Evolutionary conservation across 92 coral and sea anemone species (phyloP).

Genomic region (Zoanthus solanderi): DNA sequence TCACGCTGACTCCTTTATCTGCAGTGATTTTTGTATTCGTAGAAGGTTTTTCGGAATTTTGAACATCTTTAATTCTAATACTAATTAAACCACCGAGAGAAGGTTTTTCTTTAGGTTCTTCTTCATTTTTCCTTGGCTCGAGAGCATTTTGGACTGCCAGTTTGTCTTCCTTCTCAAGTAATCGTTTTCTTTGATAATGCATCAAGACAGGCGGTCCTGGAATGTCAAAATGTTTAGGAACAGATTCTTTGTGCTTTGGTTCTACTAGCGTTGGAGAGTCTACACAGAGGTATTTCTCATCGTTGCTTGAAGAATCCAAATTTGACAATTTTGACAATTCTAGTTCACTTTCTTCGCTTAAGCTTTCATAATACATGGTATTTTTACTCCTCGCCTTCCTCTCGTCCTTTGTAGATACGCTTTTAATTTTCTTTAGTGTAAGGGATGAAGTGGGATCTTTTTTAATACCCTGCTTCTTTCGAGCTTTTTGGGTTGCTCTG

Average conservation of each 20-base stretch:
- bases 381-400: background rate
- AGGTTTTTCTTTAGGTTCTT: background rate
- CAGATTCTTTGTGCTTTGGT: background rate
- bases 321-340: conserved; percentile 87
- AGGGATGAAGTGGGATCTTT: background rate
- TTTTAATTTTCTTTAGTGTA: background rate
- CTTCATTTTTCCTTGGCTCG: conserved; percentile 2
- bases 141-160: background rate
- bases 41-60: background rate
- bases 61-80: background rate
- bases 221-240: conserved; percentile 26
- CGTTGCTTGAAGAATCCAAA: conserved; percentile 71
- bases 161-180: conserved; percentile 43
- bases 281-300: conserved; percentile 68
- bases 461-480: conserved; percentile 2
- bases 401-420: background rate
- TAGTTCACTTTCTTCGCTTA: conserved; percentile 91
- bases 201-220: conserved; percentile 30
- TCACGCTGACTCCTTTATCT: conserved; percentile 58
- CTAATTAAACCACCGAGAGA: background rate
- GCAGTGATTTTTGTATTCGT: conserved; percentile 38
- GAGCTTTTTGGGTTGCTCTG: background rate
- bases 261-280: conserved; percentile 50
- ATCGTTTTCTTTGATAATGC: conserved; percentile 37
- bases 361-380: conserved; percentile 48